These are phyloP conservation scores for Napeogenes inachia DNA, from an alignment of 2,888 invertebrate species.

Conservation along the genomic window DNA sequence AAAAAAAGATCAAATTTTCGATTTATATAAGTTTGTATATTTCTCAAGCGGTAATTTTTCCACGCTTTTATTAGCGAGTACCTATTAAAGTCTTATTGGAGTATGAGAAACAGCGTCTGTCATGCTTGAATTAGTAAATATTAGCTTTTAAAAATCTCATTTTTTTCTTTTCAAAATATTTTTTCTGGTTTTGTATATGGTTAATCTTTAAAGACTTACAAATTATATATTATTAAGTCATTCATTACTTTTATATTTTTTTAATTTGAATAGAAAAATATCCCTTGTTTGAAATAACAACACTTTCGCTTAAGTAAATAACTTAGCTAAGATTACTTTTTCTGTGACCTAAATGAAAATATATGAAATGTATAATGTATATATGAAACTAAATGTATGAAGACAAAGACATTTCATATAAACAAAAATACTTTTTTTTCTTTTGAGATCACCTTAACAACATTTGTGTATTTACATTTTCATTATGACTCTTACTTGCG, in stretches of 20 bases:
- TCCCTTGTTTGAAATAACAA: neutral
- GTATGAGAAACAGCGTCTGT: neutral
- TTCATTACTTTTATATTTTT: no score
- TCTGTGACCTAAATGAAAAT: neutral
- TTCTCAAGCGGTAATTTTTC: neutral
- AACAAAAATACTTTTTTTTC: constrained; percentile 2
- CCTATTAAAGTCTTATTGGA: neutral
- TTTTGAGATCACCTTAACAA: neutral
- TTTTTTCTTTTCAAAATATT: no score
- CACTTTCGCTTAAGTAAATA: neutral
- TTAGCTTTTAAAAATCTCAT: no score
- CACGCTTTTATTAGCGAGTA: neutral
- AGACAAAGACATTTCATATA: neutral
- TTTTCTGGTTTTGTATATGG: no score
- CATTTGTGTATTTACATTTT: constrained; percentile 12
- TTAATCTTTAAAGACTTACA: no score
- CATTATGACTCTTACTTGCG: constrained; percentile 21
- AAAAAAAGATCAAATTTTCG: neutral
- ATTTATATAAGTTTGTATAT: neutral
- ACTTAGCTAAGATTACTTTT: neutral
- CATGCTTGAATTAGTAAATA: neutral
- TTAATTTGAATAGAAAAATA: neutral
- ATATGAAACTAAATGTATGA: no score
- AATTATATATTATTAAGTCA: no score
- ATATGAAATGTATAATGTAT: no score